phyloP scores from a whole-genome alignment of 2,113 vertebrate genomes.

The Podocnemis expansa region DNA sequence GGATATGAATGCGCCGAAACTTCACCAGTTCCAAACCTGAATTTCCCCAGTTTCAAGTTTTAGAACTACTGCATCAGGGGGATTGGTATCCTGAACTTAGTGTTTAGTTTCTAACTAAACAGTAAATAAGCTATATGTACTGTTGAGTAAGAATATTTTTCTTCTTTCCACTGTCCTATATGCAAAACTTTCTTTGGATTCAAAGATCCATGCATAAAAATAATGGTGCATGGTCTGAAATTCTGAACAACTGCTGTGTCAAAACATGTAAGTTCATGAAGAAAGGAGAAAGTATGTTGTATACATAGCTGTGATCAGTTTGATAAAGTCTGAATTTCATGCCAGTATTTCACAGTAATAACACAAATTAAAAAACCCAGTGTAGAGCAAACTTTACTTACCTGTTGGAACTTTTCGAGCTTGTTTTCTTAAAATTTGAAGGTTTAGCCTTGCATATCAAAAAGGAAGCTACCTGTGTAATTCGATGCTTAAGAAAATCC shows the following conservation, averaged over 20 bases:
- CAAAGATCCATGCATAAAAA: not conserved
- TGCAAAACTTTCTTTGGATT: not conserved
- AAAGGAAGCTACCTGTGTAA: not conserved
- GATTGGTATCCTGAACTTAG: not conserved
- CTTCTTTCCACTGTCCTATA: not conserved
- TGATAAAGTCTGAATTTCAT: not conserved
- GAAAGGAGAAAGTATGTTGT: not conserved
- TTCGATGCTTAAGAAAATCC: conserved; percentile 16
- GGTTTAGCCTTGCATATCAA: not conserved
- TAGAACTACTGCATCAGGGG: not conserved
- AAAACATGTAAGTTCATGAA: not conserved
- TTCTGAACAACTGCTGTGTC: not conserved
- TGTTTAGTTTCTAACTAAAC: not conserved
- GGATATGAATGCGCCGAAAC: not conserved
- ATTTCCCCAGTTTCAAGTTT: not conserved
- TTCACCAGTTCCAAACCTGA: not conserved
- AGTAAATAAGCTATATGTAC: not conserved
- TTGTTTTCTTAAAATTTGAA: conserved; percentile 4
- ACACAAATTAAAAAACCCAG: not conserved
- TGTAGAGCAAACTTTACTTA: not conserved
- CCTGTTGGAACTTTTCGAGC: not conserved
- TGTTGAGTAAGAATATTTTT: not conserved
- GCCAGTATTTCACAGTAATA: not conserved
- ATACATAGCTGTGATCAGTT: not conserved
- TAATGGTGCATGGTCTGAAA: not conserved